Evolutionary conservation across 2,113 vertebrate species (phyloP), one percentile per base, ranked within the genome.

Genomic region (Picathartes gymnocephalus): DNA sequence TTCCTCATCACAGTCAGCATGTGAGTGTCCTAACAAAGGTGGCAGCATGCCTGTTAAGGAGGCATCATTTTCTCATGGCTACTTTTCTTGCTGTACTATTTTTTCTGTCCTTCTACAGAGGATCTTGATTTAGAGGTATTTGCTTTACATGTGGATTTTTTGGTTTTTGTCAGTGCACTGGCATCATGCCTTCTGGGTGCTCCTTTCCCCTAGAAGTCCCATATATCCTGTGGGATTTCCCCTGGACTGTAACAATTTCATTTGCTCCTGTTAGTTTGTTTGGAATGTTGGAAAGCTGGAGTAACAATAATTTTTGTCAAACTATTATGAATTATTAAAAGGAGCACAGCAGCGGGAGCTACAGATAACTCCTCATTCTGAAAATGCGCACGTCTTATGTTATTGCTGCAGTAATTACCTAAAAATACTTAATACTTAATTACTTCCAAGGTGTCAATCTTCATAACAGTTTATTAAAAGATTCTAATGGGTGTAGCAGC

Each of bases 351-450:
- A 86, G 93, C 0, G 39, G 92, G 96, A 97, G 90, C 51, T 85
- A 88, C 83, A 90, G 90, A 93, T 92, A 96, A 97, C 92, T 88
- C 61, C 94, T 98, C 56, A 56, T 94, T 97, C 80, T 82, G 94
- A 95, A 97, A 97, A 96, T 74, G 86, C 86, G 91, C 96, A 96
- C 28, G 82, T 98, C 94, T 93, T 88, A 42, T 66, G 60, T 95
- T 98, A 95, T 90, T 97, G 95, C 85, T 95, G 82, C 70, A 92
- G 91, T 95, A 97, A 98, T 98, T 98, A 96, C 94, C 96, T 97
- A 97, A 96, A 98, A 98, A 98, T 96, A 97, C 95, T 93, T 94
- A 95, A 97, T 97, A 96, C 95, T 97, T 98, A 98, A 98, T 98
- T 98, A 97, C 94, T 98, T 98, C 92, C 86, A 95, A 97, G 80